Percentiles rank a stretch among this genome's conserved stretches.
phyloP scores from a whole-genome alignment of 2,113 vertebrate genomes.

The Amazona guildingii region DNA sequence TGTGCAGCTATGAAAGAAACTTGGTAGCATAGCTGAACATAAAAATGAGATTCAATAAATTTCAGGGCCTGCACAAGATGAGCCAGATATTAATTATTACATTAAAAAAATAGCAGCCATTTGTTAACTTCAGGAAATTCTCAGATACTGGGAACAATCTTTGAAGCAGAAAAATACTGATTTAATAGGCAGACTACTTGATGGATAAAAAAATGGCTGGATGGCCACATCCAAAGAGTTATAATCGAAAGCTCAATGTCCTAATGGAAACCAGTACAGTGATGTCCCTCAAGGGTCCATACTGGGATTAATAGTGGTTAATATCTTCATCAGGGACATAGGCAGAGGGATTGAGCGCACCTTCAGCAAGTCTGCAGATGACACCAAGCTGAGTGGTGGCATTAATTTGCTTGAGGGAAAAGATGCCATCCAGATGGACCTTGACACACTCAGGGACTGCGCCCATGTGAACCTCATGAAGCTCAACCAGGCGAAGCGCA shows the following conservation, averaged over 20 bases:
- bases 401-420: not conserved
- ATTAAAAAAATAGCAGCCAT: not conserved
- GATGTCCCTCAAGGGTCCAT: not conserved
- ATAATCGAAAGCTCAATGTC: not conserved
- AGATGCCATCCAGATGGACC: not conserved
- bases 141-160: not conserved
- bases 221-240: not conserved
- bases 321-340: not conserved
- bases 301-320: not conserved
- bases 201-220: not conserved
- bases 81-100: not conserved
- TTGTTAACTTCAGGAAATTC: not conserved
- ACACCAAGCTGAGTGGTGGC: not conserved
- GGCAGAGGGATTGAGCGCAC: not conserved
- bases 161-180: not conserved
- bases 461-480: not conserved
- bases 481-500: not conserved
- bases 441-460: too few species aligned
- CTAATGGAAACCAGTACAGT: not conserved
- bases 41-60: not conserved
- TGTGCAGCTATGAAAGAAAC: not conserved
- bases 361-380: not conserved
- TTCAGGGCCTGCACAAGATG: not conserved
- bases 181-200: not conserved
- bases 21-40: not conserved